Base-by-base conservation (phyloP, 2,888 invertebrate species). In the Drosophila austrosaltans region DNA sequence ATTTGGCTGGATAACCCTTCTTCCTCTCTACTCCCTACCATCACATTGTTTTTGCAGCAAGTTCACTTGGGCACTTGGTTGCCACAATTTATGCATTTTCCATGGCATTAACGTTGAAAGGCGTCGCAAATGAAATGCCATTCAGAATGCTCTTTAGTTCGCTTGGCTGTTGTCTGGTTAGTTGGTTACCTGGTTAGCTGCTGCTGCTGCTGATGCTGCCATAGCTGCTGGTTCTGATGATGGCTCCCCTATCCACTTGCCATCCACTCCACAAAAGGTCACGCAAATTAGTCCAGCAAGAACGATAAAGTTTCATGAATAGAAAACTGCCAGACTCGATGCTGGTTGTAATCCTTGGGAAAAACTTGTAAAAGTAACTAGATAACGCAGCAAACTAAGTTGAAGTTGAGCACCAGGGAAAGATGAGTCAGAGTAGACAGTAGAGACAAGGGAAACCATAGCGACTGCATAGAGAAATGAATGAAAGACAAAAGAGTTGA, bases 71-170 rank as follows among this genome's bases (percentile, higher is more conserved):
- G 68, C 67, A 75, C 74, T 81, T 81, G 81, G 74, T 70, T 77
- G 72, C 82, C 76, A 75, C 81, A 83, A 82, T 83, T 85, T 85
- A 83, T 83, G 82, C 82, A 83, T 85, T 82, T 83, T 83, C 86
- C 82, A 81, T 83, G 75, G 83, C 75, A 86, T 85, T 83, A 82
- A 76, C 86, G 85, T 66, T 82, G 81, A 83, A 82, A 81, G 71
- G 83, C 77, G 63, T 75, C 73, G 81, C 86, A 85, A 83, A 86
- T 86, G 79, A 82, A 82, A 83, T 79, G 76, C 86, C 86, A 82
- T 82, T 86, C 77, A 83, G 85, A 74, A 74, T 70, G 72, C 59
- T 74, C 58, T 63, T 22, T 28, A 28, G 57, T 30, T 53, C 25
- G 59, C 32, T 64, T 69, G 62, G 36, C 66, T 75, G 66, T 62